Percentiles rank a stretch among this genome's conserved stretches.
Conservation (phyloP, 2,888 invertebrate genomes). For the Trachelus tabidus region DNA sequence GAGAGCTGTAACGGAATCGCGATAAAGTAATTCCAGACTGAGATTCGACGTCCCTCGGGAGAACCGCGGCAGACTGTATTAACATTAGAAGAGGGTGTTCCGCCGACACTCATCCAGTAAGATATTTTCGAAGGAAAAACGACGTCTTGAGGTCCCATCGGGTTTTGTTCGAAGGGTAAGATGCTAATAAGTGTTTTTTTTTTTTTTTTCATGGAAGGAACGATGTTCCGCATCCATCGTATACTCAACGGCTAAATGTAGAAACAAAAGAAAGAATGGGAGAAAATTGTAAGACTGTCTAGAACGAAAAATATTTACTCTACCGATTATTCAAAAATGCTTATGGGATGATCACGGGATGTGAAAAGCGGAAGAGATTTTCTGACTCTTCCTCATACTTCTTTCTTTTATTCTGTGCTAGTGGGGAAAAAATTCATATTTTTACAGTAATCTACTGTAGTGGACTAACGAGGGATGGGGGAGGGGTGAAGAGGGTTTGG, state of each 20-base stretch:
- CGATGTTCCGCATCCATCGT: background rate
- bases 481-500: too few relatives aligned
- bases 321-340: background rate
- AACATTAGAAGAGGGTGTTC: constrained; percentile 1
- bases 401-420: background rate
- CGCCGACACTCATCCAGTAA: background rate
- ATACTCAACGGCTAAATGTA: background rate
- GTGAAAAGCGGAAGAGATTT: background rate
- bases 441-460: background rate
- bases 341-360: background rate
- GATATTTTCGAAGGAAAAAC: background rate
- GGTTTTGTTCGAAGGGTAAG: background rate
- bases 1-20: constrained; percentile 32
- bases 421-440: background rate
- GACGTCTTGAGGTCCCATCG: background rate
- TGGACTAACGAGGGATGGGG: background rate
- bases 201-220: background rate
- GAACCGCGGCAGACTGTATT: constrained; percentile 1
- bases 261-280: background rate
- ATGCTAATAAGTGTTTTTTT: background rate
- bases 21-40: constrained; percentile 37
- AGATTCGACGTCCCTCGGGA: constrained; percentile 25
- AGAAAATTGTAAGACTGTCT: background rate
- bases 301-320: background rate
- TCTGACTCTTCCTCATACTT: background rate